Base-by-base conservation (phyloP, 2,888 invertebrate genomes). In the Macropis europaea region DNA sequence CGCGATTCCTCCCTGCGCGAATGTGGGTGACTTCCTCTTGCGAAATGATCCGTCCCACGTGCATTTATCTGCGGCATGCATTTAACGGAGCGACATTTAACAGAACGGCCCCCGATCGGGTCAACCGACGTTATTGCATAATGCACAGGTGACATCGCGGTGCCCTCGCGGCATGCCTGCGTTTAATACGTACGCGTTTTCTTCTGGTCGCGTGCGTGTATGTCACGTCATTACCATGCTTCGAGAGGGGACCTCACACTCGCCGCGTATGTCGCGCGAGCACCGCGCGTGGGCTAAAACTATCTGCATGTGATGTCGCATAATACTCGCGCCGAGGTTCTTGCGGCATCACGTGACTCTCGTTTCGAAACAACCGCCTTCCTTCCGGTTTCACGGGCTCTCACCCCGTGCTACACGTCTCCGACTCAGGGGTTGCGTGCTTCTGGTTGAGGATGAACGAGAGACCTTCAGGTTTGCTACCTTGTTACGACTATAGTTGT, bases 221-320 rank as follows among this genome's bases (percentile, higher is more conserved):
- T 75, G 82, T 77, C 82, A 79, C 71, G 69, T 79, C 63, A 79
- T 79, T 77, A 79, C 73, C 75, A 79, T 82, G 79, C 69, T 63
- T n/a, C 79, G 52, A 36, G 47, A 64, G 48, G 38, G 54, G 66
- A 74, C 66, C 71, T 59, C 73, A 57, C 70, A 81, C 75, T 75
- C 73, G 61, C 53, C 50, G 50, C 60, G n/a, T 62, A 40, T 36
- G 68, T 60, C 70, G 53, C 50, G 63, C 40, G 66, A 62, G 62
- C 64, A 17, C 11, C 67, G 84, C 67, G 84, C 83, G 84, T 85
- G 83, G 84, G 82, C 73, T 76, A 57, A 66, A 78, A 62, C 74
- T 84, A 81, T 82, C 78, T 48, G 63, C 80, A 75, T 77, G 70
- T 68, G 74, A 84, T 75, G 81, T 76, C 78, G 78, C 80, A 79